These are phyloP conservation scores for Haliclona indistincta DNA, from an alignment of 37 sponge, comb jelly and placozoan genomes.

Conservation along the genomic window DNA sequence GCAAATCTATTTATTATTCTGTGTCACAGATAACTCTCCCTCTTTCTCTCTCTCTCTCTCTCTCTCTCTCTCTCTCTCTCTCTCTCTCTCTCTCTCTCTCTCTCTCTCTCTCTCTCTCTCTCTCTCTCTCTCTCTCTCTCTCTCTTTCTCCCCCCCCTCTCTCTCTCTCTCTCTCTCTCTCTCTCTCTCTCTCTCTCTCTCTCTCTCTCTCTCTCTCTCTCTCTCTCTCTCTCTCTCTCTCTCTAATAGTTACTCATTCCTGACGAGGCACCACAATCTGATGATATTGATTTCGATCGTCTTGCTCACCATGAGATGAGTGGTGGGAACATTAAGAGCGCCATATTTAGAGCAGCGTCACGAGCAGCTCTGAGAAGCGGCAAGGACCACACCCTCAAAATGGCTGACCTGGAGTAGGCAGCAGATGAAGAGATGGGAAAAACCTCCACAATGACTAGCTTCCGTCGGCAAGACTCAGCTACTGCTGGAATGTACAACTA, in stretches of 20 bases:
- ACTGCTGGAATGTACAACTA: constrained; percentile 62
- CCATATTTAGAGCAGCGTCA: constrained; percentile 74
- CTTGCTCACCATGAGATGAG: constrained; percentile 70
- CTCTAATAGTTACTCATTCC: constrained; percentile 81
- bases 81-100: too few species aligned
- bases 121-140: too few species aligned
- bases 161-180: constrained; percentile 17
- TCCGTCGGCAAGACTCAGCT: constrained; percentile 67
- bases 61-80: background rate
- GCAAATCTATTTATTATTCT: background rate
- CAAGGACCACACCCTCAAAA: constrained; percentile 42
- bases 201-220: constrained; percentile 18
- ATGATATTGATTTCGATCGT: constrained; percentile 62
- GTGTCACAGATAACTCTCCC: background rate
- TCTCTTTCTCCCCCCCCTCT: background rate
- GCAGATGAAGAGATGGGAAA: constrained; percentile 72
- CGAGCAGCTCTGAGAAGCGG: constrained; percentile 61
- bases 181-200: background rate
- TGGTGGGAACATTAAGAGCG: constrained; percentile 78
- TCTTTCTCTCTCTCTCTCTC: background rate
- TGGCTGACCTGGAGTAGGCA: constrained; percentile 63
- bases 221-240: constrained; percentile 78
- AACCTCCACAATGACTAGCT: constrained; percentile 51
- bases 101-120: too few species aligned
- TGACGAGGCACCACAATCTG: constrained; percentile 67